Conservation (phyloP, 1,140 invertebrate genomes). For the Neocloeon triangulifer region DNA sequence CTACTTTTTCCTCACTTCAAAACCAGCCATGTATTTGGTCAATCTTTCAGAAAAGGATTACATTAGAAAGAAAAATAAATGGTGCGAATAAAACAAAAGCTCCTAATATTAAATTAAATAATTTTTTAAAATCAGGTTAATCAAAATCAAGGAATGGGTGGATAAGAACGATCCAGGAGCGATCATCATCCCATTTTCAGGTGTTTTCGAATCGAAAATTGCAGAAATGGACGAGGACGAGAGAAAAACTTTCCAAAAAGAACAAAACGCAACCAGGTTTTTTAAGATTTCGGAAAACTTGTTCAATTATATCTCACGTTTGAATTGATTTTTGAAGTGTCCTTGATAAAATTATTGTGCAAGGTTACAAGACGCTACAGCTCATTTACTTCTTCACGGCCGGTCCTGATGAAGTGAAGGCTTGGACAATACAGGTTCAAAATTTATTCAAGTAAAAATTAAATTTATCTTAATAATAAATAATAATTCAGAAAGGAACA, state of each 20-base stretch:
- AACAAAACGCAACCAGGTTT: slow-evolving; percentile 24
- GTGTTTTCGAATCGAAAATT: slow-evolving; percentile 30
- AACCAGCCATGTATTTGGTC: slow-evolving; percentile 46
- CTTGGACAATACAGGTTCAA: slow-evolving; percentile 50
- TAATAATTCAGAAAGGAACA: slow-evolving; percentile 32
- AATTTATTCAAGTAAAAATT: too few relatives aligned
- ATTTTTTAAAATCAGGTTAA: too few relatives aligned
- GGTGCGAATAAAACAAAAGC: too few relatives aligned
- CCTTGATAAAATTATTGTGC: slow-evolving; percentile 39
- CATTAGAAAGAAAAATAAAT: slow-evolving; percentile 97
- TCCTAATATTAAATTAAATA: too few relatives aligned
- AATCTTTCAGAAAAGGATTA: slow-evolving; percentile 51
- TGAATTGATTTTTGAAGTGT: slow-evolving; percentile 2
- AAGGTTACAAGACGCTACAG: slow-evolving; percentile 37
- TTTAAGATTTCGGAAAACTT: too few relatives aligned
- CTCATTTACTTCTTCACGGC: slow-evolving; percentile 42
- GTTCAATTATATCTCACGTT: too few relatives aligned
- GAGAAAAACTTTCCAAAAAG: slow-evolving; percentile 24
- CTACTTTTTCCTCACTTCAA: slow-evolving; percentile 54
- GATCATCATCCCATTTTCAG: slow-evolving; percentile 38
- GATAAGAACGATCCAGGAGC: slow-evolving; percentile 38
- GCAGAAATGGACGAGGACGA: slow-evolving; percentile 30
- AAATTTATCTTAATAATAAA: too few relatives aligned
- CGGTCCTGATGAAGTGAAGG: slow-evolving; percentile 46
- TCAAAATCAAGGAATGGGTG: slow-evolving; percentile 96